phyloP scores from a whole-genome alignment of 1,140 invertebrate genomes.

The Leptestheria dahalacensis region DNA sequence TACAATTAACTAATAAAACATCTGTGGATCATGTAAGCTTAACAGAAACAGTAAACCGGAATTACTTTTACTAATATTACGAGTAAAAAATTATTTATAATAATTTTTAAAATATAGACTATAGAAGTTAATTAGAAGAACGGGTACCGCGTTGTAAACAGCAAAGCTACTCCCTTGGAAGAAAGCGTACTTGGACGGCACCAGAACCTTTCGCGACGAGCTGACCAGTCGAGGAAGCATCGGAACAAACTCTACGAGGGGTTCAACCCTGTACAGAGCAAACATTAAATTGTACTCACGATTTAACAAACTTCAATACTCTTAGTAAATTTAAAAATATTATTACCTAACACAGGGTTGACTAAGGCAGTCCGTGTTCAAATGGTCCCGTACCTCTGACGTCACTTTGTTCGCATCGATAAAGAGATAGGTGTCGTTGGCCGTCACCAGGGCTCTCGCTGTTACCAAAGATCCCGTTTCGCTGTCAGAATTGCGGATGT shows the following conservation, averaged over 20 bases:
- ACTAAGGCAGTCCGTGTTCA: not conserved
- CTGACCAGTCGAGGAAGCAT: constrained; percentile 43
- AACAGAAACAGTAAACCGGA: too few species aligned
- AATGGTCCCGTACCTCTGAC: not conserved
- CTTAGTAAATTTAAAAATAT: too few species aligned
- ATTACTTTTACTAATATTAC: too few species aligned
- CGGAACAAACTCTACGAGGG: not conserved
- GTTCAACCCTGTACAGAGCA: not conserved
- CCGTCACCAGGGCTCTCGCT: not conserved
- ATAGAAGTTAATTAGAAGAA: too few species aligned
- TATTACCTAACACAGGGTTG: not conserved
- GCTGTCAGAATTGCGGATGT: constrained; percentile 70
- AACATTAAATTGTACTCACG: too few species aligned
- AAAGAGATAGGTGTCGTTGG: not conserved
- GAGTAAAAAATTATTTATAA: too few species aligned
- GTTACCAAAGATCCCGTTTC: not conserved
- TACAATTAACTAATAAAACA: not conserved
- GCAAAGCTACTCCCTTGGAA: constrained; percentile 57
- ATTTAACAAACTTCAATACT: too few species aligned
- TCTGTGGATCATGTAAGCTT: too few species aligned
- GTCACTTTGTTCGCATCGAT: not conserved
- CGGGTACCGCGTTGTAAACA: constrained; percentile 50
- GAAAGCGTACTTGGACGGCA: constrained; percentile 53
- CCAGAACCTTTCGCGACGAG: constrained; percentile 45
- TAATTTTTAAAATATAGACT: too few species aligned